Evolutionary conservation across 1,140 invertebrate genomes (phyloP).

Genomic region (Brachionus angularis): DNA sequence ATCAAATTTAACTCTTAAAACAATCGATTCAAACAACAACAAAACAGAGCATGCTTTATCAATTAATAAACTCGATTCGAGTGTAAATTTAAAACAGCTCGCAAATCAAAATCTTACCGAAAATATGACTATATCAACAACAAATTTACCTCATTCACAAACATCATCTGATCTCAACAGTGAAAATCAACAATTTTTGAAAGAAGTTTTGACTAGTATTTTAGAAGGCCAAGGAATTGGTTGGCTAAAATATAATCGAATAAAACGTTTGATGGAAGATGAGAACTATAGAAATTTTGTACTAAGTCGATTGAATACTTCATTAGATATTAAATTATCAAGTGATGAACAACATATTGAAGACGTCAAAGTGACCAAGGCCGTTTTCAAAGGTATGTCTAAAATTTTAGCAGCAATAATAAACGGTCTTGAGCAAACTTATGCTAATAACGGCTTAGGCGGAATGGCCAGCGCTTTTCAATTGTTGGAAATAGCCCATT

Average conservation of each 20-base stretch:
- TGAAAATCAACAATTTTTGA: constrained; percentile 64
- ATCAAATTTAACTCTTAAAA: not conserved
- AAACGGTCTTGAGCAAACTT: constrained; percentile 83
- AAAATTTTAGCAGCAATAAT: constrained; percentile 82
- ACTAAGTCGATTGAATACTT: constrained; percentile 86
- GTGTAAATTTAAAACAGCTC: not conserved
- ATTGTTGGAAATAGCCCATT: constrained; percentile 93
- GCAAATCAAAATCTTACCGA: too few relatives aligned
- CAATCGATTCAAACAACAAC: constrained; percentile 22
- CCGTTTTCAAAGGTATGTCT: constrained; percentile 92
- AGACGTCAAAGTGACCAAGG: constrained; percentile 69
- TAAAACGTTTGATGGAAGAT: constrained; percentile 97
- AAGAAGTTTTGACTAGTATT: constrained; percentile 80
- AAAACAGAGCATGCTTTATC: too few relatives aligned
- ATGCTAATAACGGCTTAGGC: constrained; percentile 83
- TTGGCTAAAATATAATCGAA: constrained; percentile 86
- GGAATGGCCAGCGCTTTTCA: constrained; percentile 96
- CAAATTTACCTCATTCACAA: not conserved
- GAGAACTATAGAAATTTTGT: constrained; percentile 95
- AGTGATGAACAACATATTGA: constrained; percentile 89
- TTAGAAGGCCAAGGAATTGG: constrained; percentile 91
- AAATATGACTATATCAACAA: too few relatives aligned
- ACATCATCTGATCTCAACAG: constrained; percentile 48
- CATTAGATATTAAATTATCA: constrained; percentile 83
- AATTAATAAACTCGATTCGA: not conserved